These are phyloP conservation scores for Potorous gilbertii DNA, from an alignment of 2,797 vertebrate species.

Conservation along the genomic window DNA sequence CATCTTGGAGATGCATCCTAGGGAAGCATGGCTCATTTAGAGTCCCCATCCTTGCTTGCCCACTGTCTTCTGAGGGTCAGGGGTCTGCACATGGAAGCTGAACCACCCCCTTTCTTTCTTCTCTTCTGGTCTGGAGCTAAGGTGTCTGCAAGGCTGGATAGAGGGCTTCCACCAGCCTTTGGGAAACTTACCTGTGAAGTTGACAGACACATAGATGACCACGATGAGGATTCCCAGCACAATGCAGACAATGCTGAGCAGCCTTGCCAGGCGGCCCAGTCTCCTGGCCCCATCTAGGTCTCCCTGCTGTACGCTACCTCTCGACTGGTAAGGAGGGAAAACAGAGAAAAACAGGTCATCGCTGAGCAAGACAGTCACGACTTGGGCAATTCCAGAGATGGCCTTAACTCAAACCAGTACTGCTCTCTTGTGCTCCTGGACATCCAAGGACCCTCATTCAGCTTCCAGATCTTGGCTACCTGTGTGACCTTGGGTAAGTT, in stretches of 20 bases:
- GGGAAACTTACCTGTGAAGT: conserved; percentile 86
- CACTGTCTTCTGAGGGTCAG: background rate
- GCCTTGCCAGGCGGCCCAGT: conserved; percentile 94
- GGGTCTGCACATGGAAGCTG: background rate
- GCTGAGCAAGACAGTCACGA: background rate
- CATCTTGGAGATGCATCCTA: background rate
- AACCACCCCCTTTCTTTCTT: background rate
- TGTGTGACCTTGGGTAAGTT: background rate
- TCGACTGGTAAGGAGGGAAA: conserved; percentile 88
- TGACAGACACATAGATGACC: conserved; percentile 87
- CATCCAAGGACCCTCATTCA: background rate
- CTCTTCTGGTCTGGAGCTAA: background rate
- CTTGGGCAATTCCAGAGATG: background rate
- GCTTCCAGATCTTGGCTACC: background rate
- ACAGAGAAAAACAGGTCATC: conserved; percentile 18
- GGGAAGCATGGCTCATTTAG: background rate
- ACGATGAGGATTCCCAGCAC: conserved; percentile 92
- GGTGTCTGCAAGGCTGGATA: background rate
- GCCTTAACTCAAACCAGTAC: background rate
- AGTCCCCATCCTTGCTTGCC: background rate
- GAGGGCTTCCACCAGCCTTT: background rate
- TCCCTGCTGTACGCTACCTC: conserved; percentile 95
- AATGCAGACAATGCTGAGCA: conserved; percentile 94
- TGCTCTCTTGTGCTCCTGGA: background rate
- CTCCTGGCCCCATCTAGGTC: conserved; percentile 94